Evolutionary conservation across 1,140 invertebrate genomes (phyloP).

Genomic region (Musca domestica): DNA sequence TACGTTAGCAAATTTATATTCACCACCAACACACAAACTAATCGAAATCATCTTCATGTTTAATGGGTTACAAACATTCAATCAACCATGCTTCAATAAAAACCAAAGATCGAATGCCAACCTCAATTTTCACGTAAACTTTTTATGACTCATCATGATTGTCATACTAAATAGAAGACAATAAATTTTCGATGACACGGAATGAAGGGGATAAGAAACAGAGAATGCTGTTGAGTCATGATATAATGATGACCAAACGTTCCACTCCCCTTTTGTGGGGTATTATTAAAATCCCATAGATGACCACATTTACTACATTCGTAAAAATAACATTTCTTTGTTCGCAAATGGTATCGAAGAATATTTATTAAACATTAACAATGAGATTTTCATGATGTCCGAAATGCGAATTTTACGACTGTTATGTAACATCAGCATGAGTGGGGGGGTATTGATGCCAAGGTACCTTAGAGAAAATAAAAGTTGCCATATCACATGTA

Average conservation of each 20-base stretch:
- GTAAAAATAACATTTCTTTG: conserved; percentile 4
- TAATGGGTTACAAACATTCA: conserved; percentile 13
- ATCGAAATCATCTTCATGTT: not conserved
- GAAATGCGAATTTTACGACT: not conserved
- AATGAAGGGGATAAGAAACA: not conserved
- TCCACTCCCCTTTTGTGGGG: not conserved
- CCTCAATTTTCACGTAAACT: not conserved
- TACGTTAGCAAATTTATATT: no score
- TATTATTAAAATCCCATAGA: conserved; percentile 6
- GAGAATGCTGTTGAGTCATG: not conserved
- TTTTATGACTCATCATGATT: conserved; percentile 18
- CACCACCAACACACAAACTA: no score
- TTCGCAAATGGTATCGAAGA: not conserved
- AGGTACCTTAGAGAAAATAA: not conserved
- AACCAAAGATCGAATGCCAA: not conserved
- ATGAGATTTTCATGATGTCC: conserved; percentile 9
- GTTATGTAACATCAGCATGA: not conserved
- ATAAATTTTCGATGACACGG: conserved; percentile 10
- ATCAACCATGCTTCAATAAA: not conserved
- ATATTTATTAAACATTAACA: conserved; percentile 22
- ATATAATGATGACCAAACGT: not conserved
- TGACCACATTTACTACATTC: conserved; percentile 16
- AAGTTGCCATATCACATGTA: conserved; percentile 16
- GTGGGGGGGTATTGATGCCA: not conserved
- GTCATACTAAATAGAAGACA: conserved; percentile 6